Evolutionary conservation across 2,888 invertebrate genomes (phyloP).

Genomic region (Pseudanteris insignis): DNA sequence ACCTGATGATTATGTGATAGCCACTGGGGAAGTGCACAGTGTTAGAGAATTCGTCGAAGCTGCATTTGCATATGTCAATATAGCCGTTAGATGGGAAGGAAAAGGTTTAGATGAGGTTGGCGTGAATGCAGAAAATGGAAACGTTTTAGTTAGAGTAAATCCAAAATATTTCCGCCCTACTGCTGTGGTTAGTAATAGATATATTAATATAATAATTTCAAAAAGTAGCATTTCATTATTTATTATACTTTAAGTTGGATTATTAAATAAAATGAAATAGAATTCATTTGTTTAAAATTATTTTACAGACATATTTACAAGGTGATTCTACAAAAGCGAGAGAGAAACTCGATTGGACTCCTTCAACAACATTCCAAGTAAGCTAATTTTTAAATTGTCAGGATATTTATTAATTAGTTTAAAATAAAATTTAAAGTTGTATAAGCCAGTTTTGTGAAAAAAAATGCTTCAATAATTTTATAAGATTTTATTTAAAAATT

Average conservation of each 20-base stretch:
- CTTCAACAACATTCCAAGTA: constrained; percentile 79
- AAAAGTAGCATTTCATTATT: too few relatives aligned
- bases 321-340: constrained; percentile 96
- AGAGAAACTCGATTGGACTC: constrained; percentile 85
- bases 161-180: constrained; percentile 96
- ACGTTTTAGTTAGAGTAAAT: constrained; percentile 88
- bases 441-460: too few relatives aligned
- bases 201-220: too few relatives aligned
- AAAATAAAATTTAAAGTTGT: too few relatives aligned
- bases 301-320: constrained; percentile 79
- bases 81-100: constrained; percentile 88
- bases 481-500: too few relatives aligned
- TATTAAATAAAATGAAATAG: too few relatives aligned
- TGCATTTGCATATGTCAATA: constrained; percentile 85
- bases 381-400: constrained; percentile 7
- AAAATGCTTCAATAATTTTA: too few relatives aligned
- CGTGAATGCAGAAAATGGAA: constrained; percentile 72
- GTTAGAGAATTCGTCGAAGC: constrained; percentile 96
- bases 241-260: too few relatives aligned
- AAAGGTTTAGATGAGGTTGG: constrained; percentile 84
- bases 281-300: constrained; percentile 18
- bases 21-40: constrained; percentile 93
- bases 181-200: constrained; percentile 89
- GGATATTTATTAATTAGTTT: too few relatives aligned
- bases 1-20: constrained; percentile 97